Base-by-base conservation (phyloP, 2,797 vertebrate species). In the Alosa sapidissima region DNA sequence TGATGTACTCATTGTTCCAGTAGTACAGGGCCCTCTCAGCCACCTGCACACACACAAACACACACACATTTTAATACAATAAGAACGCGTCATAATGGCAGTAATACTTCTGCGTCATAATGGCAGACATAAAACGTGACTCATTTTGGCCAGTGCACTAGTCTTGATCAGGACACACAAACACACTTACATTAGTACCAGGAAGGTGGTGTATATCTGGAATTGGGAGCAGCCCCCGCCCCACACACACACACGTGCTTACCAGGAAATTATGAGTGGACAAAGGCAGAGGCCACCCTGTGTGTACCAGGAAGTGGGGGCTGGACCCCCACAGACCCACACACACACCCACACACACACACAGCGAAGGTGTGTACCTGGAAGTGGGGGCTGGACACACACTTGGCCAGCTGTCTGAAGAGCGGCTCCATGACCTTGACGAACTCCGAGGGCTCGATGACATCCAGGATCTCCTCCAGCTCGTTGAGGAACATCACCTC, bases 1-100 rank as follows among this genome's bases (percentile, higher is more conserved):
- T 99, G 91, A 99, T 99, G 93, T 99, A 99, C 90, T 99, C 98
- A n/a, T 99, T 99, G 93, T 99, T 99, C 98, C 98, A 99, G 94
- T 99, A 99, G 91, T 99, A 99, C 83, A 99, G 94, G 0, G 98
- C 98, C 87, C 98, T 94, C 90, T 99, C 98, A 0, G 98, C 98
- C 92, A 99, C 98, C 98, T 99, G 89, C 81, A 86, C 51, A 21
- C 58, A 87, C 81, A 82, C n/a, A 84, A 21, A 28, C 62, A n/a
- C 16, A 81, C 54, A 85, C 21, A 84, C 11, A 52, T 14, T 58
- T 21, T 0, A 58, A 0, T 10, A 51, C 6, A 58, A 58, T n/a
- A 21, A 21, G 60, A 62, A n/a, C 62, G n/a, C 1, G 9, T 33
- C 24, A 4, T 75, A 2, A 41, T 14, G 24, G 2, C 33, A 3